Evolutionary conservation across 2,797 vertebrate genomes (phyloP).

Genomic region (Tachyglossus aculeatus): DNA sequence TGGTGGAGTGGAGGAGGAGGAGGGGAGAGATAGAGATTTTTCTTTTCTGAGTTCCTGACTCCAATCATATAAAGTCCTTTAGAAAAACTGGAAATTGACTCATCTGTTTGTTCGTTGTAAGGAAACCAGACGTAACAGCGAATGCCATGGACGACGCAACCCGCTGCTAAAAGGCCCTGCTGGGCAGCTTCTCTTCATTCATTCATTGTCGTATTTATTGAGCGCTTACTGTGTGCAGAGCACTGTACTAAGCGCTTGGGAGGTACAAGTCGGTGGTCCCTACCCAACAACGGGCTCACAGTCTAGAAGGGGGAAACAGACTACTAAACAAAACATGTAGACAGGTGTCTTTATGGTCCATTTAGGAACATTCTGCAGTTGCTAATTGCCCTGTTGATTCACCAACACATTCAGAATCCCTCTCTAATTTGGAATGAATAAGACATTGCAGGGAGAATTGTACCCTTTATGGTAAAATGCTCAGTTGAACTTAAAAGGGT

Average conservation of each 20-base stretch:
- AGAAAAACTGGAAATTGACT: slow-evolving; percentile 25
- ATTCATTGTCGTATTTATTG: too few species aligned
- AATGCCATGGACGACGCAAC: background rate
- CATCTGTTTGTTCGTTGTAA: slow-evolving; percentile 23
- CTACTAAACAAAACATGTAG: too few species aligned
- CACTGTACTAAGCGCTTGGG: too few species aligned
- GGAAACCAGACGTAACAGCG: slow-evolving; percentile 27
- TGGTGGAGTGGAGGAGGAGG: too few species aligned
- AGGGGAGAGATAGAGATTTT: background rate
- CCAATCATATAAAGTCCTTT: slow-evolving; percentile 15
- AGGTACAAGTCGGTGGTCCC: too few species aligned
- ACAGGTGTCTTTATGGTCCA: background rate
- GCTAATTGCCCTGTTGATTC: background rate
- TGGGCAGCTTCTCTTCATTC: background rate
- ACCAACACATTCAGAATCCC: slow-evolving; percentile 11
- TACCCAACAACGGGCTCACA: too few species aligned
- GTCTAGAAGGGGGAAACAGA: too few species aligned
- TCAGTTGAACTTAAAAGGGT: slow-evolving; percentile 2
- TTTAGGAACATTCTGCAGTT: background rate
- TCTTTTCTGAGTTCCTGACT: slow-evolving; percentile 19
- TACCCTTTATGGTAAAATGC: background rate
- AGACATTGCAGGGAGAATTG: background rate
- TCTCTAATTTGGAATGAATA: slow-evolving; percentile 28
- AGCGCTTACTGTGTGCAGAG: too few species aligned
- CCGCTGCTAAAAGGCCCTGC: background rate